Evolutionary conservation across 1,140 invertebrate genomes (phyloP), one percentile per base, ranked within the genome.

Genomic region (Anthonomus grandis): DNA sequence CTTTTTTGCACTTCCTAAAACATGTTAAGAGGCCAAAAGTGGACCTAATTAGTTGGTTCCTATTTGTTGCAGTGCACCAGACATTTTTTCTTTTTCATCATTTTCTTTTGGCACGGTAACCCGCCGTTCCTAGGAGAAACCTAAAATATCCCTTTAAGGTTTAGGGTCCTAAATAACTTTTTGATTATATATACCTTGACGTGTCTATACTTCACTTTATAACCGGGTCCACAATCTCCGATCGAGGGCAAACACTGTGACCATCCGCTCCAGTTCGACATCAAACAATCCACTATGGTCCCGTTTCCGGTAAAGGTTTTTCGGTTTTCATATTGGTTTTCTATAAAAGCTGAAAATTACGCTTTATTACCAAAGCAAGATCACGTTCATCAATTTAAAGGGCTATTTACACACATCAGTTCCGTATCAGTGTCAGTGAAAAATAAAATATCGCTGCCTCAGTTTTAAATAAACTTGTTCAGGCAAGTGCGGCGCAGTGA

Each of bases 41-140:
- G n/a, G n/a, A n/a, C n/a, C n/a, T n/a, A n/a, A n/a, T n/a, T n/a
- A n/a, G n/a, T n/a, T n/a, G n/a, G n/a, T n/a, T n/a, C n/a, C 31
- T 34, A 34, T 34, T 49, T 49, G 10, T 49, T 49, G 47, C 42
- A 55, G 5, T 44, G 17, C 4, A 25, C 4, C 10, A 27, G 10
- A 54, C 81, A 83, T 55, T 76, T 79, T 65, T 73, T 78, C 61
- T 67, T 76, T 41, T 75, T 75, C 0, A 77, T 64, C 41, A 84
- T 61, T 60, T 81, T 82, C 55, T 75, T 79, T 1, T 86, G 86
- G 69, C 89, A 91, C 2, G 68, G 73, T 59, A 79, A 81, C 5
- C 89, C 89, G 0, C 84, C 85, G 63, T 87, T 86, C 55, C 77
- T 72, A 0, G 84, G 77, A 3, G 79, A 69, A n/a, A 73, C 68